These are phyloP conservation scores for Cepphus grylle DNA, from an alignment of 2,113 vertebrate species.

Conservation along the genomic window DNA sequence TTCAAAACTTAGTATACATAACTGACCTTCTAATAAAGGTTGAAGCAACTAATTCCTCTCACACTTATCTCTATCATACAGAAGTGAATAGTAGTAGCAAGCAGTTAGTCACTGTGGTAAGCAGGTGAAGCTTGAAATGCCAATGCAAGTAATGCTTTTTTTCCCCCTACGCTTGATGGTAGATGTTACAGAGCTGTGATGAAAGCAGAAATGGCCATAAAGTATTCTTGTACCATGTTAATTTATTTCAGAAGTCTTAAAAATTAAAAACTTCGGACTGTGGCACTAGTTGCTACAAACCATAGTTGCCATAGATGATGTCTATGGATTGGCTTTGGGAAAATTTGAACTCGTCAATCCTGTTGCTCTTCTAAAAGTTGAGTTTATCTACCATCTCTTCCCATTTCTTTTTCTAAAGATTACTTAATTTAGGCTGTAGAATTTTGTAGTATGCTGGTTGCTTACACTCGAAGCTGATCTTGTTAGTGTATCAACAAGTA, in stretches of 20 bases:
- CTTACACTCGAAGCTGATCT: not conserved
- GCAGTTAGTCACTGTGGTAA: not conserved
- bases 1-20: not conserved
- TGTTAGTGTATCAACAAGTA: not conserved
- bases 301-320: not conserved
- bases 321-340: not conserved
- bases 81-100: not conserved
- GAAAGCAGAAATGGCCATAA: not conserved
- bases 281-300: not conserved
- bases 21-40: not conserved
- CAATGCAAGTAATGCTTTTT: not conserved
- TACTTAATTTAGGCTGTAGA: not conserved
- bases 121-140: not conserved
- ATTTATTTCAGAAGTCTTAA: not conserved
- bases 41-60: not conserved
- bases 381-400: not conserved
- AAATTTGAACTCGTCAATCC: not conserved
- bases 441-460: not conserved
- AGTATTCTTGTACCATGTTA: not conserved
- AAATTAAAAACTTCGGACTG: not conserved
- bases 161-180: not conserved
- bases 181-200: not conserved
- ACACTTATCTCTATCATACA: rapidly evolving
- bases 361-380: not conserved
- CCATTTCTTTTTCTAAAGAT: not conserved